Conservation (phyloP, 2,113 vertebrate species). For the Nasalis larvatus region DNA sequence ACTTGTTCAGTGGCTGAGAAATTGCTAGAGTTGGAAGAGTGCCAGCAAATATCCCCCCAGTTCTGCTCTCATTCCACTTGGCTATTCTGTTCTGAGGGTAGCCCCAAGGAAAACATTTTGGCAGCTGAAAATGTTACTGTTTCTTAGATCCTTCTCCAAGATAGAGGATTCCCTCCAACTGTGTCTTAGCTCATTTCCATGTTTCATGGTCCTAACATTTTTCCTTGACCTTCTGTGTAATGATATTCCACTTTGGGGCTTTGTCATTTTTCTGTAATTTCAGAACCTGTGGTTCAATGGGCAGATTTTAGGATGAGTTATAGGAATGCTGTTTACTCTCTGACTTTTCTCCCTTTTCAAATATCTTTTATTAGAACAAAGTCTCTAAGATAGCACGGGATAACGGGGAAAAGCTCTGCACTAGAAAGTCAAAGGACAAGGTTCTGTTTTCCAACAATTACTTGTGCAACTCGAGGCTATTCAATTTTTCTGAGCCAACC, state of each 20-base stretch:
- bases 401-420: background rate
- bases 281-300: conserved; percentile 1
- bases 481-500: conserved; percentile 37
- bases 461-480: background rate
- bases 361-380: background rate
- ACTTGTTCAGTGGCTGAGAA: background rate
- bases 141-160: conserved; percentile 58
- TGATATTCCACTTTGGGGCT: background rate
- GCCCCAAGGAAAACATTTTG: conserved; percentile 37
- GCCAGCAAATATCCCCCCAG: background rate
- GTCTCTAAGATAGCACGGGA: background rate
- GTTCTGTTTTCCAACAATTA: conserved; percentile 37
- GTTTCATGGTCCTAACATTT: background rate
- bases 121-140: conserved; percentile 48
- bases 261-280: conserved; percentile 12
- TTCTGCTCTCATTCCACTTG: background rate
- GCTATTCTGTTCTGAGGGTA: conserved; percentile 5
- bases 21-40: background rate
- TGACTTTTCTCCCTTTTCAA: conserved; percentile 3
- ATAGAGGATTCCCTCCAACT: conserved; percentile 37
- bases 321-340: background rate
- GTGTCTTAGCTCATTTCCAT: conserved; percentile 36
- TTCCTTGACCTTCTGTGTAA: conserved; percentile 16
- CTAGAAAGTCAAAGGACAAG: conserved; percentile 53
- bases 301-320: conserved; percentile 13